phyloP scores from a whole-genome alignment of 2,797 vertebrate genomes.

The Hemitrygon akajei region DNA sequence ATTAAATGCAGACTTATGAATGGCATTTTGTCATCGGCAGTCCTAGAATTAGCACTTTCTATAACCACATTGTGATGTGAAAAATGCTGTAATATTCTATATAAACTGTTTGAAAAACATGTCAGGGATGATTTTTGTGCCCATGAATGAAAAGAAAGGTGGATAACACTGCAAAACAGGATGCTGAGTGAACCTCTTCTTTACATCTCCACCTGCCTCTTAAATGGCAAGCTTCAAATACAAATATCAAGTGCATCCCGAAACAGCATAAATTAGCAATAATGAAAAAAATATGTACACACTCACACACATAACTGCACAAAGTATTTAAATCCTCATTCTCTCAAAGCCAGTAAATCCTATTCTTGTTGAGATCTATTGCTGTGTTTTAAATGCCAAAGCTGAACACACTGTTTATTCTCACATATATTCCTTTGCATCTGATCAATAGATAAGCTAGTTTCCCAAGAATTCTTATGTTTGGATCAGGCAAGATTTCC shows the following conservation, averaged over 20 bases:
- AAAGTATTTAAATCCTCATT: background rate
- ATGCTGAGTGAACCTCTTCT: background rate
- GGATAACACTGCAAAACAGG: background rate
- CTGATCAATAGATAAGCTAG: constrained; percentile 1
- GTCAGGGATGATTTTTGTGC: background rate
- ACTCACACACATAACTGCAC: background rate
- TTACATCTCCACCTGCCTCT: background rate
- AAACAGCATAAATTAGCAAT: constrained; percentile 31
- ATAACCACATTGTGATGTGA: background rate
- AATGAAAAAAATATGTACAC: constrained; percentile 26
- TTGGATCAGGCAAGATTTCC: background rate
- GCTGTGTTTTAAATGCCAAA: constrained; percentile 14
- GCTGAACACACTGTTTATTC: background rate
- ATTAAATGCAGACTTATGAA: background rate
- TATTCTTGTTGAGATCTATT: background rate
- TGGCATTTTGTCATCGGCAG: background rate
- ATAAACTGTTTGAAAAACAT: constrained; percentile 27
- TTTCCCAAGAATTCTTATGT: background rate
- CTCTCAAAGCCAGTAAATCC: background rate
- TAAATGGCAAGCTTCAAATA: constrained; percentile 1
- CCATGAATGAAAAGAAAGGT: constrained; percentile 27
- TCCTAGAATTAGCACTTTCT: background rate
- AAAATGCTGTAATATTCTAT: constrained; percentile 18
- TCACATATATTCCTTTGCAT: background rate
- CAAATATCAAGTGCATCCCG: constrained; percentile 8